Base-by-base conservation (phyloP, 2,888 invertebrate genomes). In the Oscheius myriophilus region DNA sequence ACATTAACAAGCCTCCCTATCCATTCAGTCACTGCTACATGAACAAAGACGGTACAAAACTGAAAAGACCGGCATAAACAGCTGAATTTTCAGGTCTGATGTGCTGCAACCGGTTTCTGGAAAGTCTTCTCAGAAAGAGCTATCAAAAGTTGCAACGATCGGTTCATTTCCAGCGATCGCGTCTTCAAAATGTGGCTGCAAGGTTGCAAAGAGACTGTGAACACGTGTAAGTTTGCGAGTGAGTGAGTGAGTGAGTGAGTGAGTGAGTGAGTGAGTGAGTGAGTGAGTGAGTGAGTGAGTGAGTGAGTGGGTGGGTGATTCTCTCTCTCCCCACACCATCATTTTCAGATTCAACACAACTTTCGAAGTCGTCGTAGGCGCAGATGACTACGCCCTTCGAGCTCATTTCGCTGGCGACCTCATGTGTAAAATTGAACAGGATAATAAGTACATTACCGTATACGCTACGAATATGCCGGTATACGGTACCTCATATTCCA, bases 361-460 rank as follows among this genome's bases (percentile, higher is more conserved):
- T 53, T 78, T 81, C 62, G 81, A 81, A 55, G 63, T 73, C 0
- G 70, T 81, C 41, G 76, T 79, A 16, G 69, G 72, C 0, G 23
- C 69, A 1, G 68, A 69, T 2, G 75, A 81, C 58, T 81, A 79
- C 33, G 76, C 75, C 3, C 51, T 72, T 18, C 64, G 72, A 12
- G 67, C 76, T 9, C 72, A 77, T 16, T 72, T 78, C 51, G 64
- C 70, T 0, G 72, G 72, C 0, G 76, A 78, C 45, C 70, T 79
- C 43, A 75, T 76, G 25, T 81, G 80, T 51, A 81, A 81, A 70
- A 71, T 79, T 3, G 71, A 77, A 53, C 42, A 72, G 6, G 77
- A 67, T 3, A 65, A 67, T 12, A 21, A 62, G 33, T 68, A 59
- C 53, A 65, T 75, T 16, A 58, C 69, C 25, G 70, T 69, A 1